These are phyloP conservation scores for Callorhinus ursinus DNA, from an alignment of 2,113 vertebrate genomes.

Conservation along the genomic window DNA sequence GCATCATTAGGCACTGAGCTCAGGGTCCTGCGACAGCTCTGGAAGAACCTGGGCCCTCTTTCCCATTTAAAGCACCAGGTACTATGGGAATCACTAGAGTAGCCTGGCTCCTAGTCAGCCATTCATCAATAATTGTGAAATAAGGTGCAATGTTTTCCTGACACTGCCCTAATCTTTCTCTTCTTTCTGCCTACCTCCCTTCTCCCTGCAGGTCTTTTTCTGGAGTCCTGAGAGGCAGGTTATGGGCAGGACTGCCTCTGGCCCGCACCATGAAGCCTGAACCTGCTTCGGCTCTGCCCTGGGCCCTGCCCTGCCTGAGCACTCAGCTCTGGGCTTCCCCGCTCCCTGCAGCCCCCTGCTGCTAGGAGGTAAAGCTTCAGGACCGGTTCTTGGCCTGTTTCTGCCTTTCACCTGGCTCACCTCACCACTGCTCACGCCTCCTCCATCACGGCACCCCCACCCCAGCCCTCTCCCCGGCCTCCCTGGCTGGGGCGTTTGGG, in stretches of 20 bases:
- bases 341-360: neutral
- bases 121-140: neutral
- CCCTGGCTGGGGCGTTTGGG: conserved; percentile 56
- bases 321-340: conserved; percentile 27
- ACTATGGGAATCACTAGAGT: neutral
- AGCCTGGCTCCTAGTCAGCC: rapidly evolving
- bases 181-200: neutral
- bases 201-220: conserved; percentile 52
- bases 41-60: neutral
- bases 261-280: conserved; percentile 85
- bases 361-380: conserved; percentile 75
- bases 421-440: neutral
- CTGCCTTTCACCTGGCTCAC: conserved; percentile 54
- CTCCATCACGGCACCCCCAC: neutral
- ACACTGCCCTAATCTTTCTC: neutral
- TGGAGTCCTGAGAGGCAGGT: conserved; percentile 73
- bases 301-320: conserved; percentile 74
- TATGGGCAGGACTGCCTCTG: conserved; percentile 71
- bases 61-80: neutral
- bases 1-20: neutral
- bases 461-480: conserved; percentile 19
- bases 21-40: rapidly evolving
- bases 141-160: neutral
- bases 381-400: conserved; percentile 59
- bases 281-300: conserved; percentile 46